Evolutionary conservation across 2,797 vertebrate species (phyloP).

Genomic region (Eupleurogrammus muticus): DNA sequence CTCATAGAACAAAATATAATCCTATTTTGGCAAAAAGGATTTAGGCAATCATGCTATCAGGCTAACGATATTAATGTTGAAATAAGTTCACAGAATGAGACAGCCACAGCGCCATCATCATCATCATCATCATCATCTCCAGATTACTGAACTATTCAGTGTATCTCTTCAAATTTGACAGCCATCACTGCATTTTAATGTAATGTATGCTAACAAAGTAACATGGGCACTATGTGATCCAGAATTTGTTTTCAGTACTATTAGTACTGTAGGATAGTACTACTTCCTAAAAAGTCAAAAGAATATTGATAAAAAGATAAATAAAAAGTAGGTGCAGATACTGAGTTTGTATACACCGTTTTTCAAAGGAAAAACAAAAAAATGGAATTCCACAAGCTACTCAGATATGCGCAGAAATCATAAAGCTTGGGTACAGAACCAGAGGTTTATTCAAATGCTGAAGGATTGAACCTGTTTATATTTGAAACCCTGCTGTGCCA

Average conservation of each 20-base stretch:
- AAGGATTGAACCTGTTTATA: slow-evolving; percentile 71
- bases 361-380: slow-evolving; percentile 5
- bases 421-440: slow-evolving; percentile 37
- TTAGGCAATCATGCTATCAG: no score
- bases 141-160: background rate
- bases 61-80: background rate
- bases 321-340: background rate
- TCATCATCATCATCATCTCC: background rate
- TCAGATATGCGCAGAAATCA: slow-evolving; percentile 42
- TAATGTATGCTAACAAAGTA: background rate
- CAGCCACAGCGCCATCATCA: background rate
- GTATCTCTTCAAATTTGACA: background rate
- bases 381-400: slow-evolving; percentile 27
- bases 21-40: no score
- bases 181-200: background rate
- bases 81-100: background rate
- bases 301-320: background rate
- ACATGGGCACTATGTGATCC: background rate
- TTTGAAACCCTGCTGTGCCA: slow-evolving; percentile 86
- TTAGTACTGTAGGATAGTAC: no score
- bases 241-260: no score
- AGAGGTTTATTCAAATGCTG: slow-evolving; percentile 72
- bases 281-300: slow-evolving; percentile 14
- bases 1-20: no score
- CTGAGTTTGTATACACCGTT: background rate